phyloP scores from a whole-genome alignment of 2,888 invertebrate species.

The Elegia similella region DNA sequence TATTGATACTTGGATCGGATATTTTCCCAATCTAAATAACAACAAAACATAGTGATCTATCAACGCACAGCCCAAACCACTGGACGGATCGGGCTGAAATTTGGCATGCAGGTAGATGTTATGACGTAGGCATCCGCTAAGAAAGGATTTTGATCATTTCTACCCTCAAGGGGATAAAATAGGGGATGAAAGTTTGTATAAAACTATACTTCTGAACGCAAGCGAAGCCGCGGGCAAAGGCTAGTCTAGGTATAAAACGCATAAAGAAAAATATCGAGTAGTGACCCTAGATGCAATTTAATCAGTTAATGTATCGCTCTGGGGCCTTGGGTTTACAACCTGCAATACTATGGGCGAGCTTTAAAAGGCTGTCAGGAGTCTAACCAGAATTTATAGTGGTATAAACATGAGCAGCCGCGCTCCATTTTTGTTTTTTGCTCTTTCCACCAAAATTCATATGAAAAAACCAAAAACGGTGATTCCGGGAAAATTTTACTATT shows the following conservation, averaged over 20 bases:
- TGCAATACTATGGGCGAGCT: conserved; percentile 42
- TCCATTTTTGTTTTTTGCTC: conserved; percentile 9
- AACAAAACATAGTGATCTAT: too few relatives aligned
- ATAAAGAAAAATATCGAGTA: conserved; percentile 19
- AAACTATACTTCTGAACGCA: too few relatives aligned
- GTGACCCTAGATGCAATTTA: conserved; percentile 58
- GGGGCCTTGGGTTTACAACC: conserved; percentile 57
- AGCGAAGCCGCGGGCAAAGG: too few relatives aligned
- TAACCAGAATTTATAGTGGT: conserved; percentile 42
- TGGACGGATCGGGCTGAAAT: too few relatives aligned
- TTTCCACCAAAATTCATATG: neutral
- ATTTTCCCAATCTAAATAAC: too few relatives aligned
- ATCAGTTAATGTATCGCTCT: conserved; percentile 70
- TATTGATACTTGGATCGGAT: too few relatives aligned
- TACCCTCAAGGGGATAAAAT: too few relatives aligned
- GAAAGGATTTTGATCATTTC: too few relatives aligned
- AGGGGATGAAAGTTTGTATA: too few relatives aligned
- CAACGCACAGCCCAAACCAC: too few relatives aligned
- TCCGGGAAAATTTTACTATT: neutral
- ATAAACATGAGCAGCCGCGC: conserved; percentile 31
- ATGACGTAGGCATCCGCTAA: too few relatives aligned
- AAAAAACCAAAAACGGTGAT: neutral
- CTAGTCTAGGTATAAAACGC: neutral
- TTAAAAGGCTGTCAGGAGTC: conserved; percentile 39
- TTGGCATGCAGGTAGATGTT: too few relatives aligned